Evolutionary conservation across 2,113 vertebrate genomes (phyloP).

Genomic region (Penelope pileata): DNA sequence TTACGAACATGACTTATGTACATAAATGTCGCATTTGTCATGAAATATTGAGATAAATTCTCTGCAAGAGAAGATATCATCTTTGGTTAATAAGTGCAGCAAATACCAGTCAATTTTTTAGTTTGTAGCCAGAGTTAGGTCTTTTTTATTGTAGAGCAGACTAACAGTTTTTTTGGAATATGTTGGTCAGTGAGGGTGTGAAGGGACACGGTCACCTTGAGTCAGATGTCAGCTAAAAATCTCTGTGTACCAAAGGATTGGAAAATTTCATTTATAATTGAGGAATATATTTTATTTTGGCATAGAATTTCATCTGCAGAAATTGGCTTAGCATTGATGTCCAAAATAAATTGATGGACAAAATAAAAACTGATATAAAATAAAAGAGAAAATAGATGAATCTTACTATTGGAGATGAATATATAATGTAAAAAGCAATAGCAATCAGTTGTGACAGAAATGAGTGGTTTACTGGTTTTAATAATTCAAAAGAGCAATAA

Average conservation of each 20-base stretch:
- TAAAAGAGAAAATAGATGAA: not conserved
- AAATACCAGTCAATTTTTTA: not conserved
- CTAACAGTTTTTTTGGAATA: not conserved
- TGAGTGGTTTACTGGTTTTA: not conserved
- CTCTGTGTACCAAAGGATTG: not conserved
- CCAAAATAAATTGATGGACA: not conserved
- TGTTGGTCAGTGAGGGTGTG: not conserved
- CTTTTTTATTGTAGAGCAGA: not conserved
- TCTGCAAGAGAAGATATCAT: not conserved
- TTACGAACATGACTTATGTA: not conserved
- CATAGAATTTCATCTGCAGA: not conserved
- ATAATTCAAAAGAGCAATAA: conserved; percentile 11
- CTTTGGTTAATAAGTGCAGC: not conserved
- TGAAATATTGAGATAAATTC: not conserved
- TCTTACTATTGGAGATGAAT: not conserved
- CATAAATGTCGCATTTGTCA: not conserved
- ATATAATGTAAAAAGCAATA: not conserved
- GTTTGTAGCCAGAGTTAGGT: not conserved
- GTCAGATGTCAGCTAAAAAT: not conserved
- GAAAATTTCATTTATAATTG: not conserved
- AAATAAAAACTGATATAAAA: not conserved
- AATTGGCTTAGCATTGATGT: not conserved
- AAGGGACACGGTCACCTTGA: not conserved
- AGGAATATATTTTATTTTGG: not conserved
- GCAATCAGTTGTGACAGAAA: not conserved